A percentile compares a stretch with the other conserved stretches of the same genome.
Evolutionary conservation across 2,888 invertebrate genomes (phyloP).

Genomic region (Acanthococcus lagerstroemiae): DNA sequence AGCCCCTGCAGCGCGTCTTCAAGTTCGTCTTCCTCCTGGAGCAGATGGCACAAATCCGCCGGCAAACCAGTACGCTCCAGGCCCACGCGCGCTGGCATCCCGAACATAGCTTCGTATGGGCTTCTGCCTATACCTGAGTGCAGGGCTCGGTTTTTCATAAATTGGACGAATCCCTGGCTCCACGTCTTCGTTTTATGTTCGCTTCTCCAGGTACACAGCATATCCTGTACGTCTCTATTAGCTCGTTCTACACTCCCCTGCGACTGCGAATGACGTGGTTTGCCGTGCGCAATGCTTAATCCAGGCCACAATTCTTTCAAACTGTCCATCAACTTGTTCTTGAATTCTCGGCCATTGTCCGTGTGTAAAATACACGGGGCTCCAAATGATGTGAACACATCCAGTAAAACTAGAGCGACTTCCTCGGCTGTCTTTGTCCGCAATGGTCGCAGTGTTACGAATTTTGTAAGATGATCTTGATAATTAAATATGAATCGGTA

Average conservation of each 20-base stretch:
- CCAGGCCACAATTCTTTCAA: constrained; percentile 16
- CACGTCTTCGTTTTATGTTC: background rate
- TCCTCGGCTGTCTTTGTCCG: constrained; percentile 37
- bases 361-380: constrained; percentile 34
- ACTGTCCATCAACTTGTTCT: background rate
- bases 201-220: constrained; percentile 9
- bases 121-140: background rate
- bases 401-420: constrained; percentile 37
- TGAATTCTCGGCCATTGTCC: constrained; percentile 35
- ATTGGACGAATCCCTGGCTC: background rate
- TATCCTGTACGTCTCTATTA: constrained; percentile 18
- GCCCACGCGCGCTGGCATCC: background rate
- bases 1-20: constrained; percentile 1
- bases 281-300: constrained; percentile 14
- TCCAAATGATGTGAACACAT: constrained; percentile 34
- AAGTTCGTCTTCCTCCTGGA: background rate
- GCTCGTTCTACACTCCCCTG: constrained; percentile 23
- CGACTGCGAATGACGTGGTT: constrained; percentile 10
- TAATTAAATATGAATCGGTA: too few relatives aligned
- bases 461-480: constrained; percentile 40
- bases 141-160: background rate
- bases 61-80: background rate
- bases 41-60: background rate
- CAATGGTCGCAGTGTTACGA: constrained; percentile 38
- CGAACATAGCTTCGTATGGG: background rate